A percentile compares a stretch with the other conserved stretches of the same genome.
phyloP scores from a whole-genome alignment of 2,113 vertebrate species.

The Ardeotis arabs region DNA sequence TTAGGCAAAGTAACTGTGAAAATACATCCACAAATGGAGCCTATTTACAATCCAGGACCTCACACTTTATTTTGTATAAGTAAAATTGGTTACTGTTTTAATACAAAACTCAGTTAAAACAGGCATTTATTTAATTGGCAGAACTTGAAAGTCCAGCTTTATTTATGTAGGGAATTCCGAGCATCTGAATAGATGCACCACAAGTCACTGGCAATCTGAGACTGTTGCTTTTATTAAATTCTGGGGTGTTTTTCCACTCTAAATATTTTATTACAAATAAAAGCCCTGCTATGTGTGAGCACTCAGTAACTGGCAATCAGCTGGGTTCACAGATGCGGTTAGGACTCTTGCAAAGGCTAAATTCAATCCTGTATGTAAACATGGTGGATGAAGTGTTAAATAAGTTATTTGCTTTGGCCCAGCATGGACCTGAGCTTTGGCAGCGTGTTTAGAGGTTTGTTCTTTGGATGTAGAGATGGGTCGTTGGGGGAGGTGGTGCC shows the following conservation, averaged over 20 bases:
- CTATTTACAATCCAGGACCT: slow-evolving; percentile 35
- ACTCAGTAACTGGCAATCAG: slow-evolving; percentile 36
- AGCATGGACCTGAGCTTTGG: background rate
- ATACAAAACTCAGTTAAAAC: slow-evolving; percentile 7
- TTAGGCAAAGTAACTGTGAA: slow-evolving; percentile 15
- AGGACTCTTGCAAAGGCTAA: slow-evolving; percentile 24
- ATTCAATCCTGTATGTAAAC: slow-evolving; percentile 40
- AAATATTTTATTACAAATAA: slow-evolving; percentile 64
- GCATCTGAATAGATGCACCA: slow-evolving; percentile 42
- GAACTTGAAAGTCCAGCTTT: slow-evolving; percentile 42
- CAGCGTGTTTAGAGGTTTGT: background rate
- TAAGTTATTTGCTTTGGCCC: slow-evolving; percentile 60
- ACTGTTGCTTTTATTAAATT: slow-evolving; percentile 65
- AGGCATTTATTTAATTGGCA: slow-evolving; percentile 48
- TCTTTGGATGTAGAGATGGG: background rate
- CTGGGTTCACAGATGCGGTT: slow-evolving; percentile 32
- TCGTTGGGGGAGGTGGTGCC: background rate
- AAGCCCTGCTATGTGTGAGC: slow-evolving; percentile 44
- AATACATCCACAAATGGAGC: background rate
- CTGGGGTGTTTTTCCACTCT: slow-evolving; percentile 55
- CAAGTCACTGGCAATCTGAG: slow-evolving; percentile 42
- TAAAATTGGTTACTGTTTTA: slow-evolving; percentile 45
- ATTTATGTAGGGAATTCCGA: slow-evolving; percentile 50
- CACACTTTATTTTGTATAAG: slow-evolving; percentile 25
- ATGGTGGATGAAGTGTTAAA: slow-evolving; percentile 55